A percentile compares a stretch with the other conserved stretches of the same genome.
These are phyloP conservation scores for Rhinolophus ferrumequinum DNA, from an alignment of 2,113 vertebrate genomes.

Conservation along the genomic window DNA sequence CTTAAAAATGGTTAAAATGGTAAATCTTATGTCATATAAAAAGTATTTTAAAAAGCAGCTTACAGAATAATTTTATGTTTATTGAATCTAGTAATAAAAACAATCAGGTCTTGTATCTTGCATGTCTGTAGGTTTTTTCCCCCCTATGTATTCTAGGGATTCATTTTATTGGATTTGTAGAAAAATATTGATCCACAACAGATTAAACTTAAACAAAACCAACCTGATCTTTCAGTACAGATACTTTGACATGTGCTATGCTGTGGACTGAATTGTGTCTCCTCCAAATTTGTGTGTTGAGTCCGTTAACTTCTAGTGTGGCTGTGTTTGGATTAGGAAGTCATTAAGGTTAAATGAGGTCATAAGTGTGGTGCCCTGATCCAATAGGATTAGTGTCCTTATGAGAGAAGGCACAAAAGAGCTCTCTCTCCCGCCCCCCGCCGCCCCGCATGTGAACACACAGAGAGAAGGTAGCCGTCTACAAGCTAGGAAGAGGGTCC, in stretches of 20 bases:
- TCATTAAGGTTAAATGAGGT: not conserved
- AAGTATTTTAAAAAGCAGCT: too few species aligned
- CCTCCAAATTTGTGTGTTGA: not conserved
- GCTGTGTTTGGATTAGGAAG: conserved; percentile 27
- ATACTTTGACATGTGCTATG: not conserved
- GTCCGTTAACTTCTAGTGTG: not conserved
- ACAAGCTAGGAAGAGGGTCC: not conserved
- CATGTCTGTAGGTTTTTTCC: not conserved
- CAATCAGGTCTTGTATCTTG: not conserved
- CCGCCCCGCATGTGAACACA: not conserved
- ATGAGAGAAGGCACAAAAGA: not conserved
- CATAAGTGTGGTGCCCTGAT: not conserved
- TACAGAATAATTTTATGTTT: not conserved
- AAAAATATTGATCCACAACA: not conserved
- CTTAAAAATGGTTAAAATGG: not conserved
- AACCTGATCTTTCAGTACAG: not conserved
- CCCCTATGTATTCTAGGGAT: not conserved
- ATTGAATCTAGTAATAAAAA: not conserved
- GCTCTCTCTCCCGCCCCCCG: too few species aligned
- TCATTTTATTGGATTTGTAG: not conserved
- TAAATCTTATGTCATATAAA: not conserved
- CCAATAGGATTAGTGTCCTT: not conserved
- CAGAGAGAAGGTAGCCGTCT: not conserved
- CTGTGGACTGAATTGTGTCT: not conserved
- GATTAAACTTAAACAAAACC: conserved; percentile 38